Evolutionary conservation across 2,888 invertebrate genomes (phyloP).

Genomic region (Polietes domitor): DNA sequence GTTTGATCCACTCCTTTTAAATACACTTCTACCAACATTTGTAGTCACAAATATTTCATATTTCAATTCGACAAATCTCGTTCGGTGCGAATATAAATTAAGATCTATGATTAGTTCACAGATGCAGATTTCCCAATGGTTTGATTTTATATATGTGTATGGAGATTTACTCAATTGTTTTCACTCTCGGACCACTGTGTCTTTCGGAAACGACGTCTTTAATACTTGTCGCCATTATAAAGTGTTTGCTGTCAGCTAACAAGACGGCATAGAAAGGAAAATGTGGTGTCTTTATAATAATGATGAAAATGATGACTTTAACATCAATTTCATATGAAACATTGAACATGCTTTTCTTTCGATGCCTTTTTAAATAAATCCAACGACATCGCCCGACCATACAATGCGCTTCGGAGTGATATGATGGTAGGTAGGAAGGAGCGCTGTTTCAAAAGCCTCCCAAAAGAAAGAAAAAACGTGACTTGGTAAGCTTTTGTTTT

Average conservation of each 20-base stretch:
- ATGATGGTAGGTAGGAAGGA: neutral
- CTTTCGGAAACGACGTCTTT: neutral
- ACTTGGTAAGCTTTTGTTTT: conserved; percentile 65
- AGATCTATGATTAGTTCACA: too few relatives aligned
- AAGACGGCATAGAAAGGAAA: conserved; percentile 14
- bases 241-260: conserved; percentile 24
- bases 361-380: neutral
- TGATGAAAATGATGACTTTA: conserved; percentile 61
- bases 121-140: too few relatives aligned
- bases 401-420: neutral
- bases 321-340: conserved; percentile 64
- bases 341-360: conserved; percentile 48
- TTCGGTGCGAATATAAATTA: too few relatives aligned
- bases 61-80: too few relatives aligned
- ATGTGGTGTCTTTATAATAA: conserved; percentile 46
- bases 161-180: too few relatives aligned
- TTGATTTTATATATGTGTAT: too few relatives aligned
- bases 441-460: conserved; percentile 1
- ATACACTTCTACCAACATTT: too few relatives aligned
- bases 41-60: too few relatives aligned
- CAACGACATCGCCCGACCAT: neutral
- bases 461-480: conserved; percentile 54
- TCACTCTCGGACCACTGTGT: neutral
- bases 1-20: too few relatives aligned
- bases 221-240: neutral